Evolutionary conservation across 2,797 vertebrate genomes (phyloP).

Genomic region (Cirrhinus mrigala): DNA sequence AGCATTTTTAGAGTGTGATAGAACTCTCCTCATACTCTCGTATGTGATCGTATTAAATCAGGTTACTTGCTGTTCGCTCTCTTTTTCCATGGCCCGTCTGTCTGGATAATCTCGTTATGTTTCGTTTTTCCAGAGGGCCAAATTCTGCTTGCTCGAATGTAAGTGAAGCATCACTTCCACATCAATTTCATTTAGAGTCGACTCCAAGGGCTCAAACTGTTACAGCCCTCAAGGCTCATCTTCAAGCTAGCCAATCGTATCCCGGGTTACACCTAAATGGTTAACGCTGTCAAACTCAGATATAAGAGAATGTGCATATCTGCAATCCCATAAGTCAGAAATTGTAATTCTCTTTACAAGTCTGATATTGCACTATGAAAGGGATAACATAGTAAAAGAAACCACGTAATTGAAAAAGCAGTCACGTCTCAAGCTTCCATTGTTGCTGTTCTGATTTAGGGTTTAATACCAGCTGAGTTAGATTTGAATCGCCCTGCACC

Average conservation of each 20-base stretch:
- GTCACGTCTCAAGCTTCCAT: background rate
- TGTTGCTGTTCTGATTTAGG: constrained; percentile 43
- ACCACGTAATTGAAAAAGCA: constrained; percentile 7
- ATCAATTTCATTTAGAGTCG: constrained; percentile 58
- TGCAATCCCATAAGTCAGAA: constrained; percentile 18
- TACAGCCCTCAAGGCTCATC: constrained; percentile 27
- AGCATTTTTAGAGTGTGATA: background rate
- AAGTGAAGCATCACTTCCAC: constrained; percentile 51
- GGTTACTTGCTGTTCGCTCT: constrained; percentile 25
- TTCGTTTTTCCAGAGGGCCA: constrained; percentile 49
- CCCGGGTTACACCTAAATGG: background rate
- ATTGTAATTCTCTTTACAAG: constrained; percentile 14
- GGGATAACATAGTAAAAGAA: constrained; percentile 31
- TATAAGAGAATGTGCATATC: background rate
- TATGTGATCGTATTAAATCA: constrained; percentile 33
- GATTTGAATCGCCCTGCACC: constrained; percentile 32
- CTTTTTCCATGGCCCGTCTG: constrained; percentile 32
- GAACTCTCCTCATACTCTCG: constrained; percentile 16
- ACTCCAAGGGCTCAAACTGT: constrained; percentile 33
- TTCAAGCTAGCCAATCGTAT: constrained; percentile 21
- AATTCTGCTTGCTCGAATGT: constrained; percentile 48
- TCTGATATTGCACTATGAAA: constrained; percentile 29
- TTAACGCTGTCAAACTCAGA: constrained; percentile 8
- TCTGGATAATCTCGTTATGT: constrained; percentile 51
- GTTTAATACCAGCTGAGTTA: constrained; percentile 52